Evolutionary conservation across 2,888 invertebrate species (phyloP), one percentile per base, ranked within the genome.

Genomic region (Chrysina gloriosa): DNA sequence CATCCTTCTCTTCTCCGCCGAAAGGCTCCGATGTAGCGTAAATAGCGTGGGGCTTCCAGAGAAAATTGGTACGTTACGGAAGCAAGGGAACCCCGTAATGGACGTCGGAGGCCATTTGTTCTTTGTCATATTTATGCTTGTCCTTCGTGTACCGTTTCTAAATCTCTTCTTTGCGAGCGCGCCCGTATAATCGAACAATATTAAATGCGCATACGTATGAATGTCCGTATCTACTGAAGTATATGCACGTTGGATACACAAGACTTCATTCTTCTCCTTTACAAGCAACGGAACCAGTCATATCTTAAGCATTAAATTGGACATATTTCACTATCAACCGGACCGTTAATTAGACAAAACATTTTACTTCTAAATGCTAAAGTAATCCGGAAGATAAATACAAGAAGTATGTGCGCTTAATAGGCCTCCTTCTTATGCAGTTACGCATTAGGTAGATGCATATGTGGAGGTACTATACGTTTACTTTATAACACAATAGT

Each of bases 271-370:
- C 31, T 19, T 31, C 42, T 61, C 31, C 52, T 61, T 25, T 42
- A 61, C n/a, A 61, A 36, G 23, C 58, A 61, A 61, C 42, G 58
- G 58, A 42, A 61, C 58, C 42, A 16, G 58, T 61, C 58, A 61
- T 61, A 61, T 61, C 27, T 61, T 29, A 27, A 27, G 23, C 34
- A 23, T 42, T 61, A 61, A 61, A 42, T 61, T 45, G 42, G 29
- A 61, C n/a, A 61, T 61, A 61, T 61, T 61, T 61, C 58, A 61
- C 58, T 61, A 61, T 42, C 42, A 61, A 42, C 27, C 16, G 42
- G 14, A 42, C 58, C 58, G 58, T 61, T 61, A 61, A 61, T 61
- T 61, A 61, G 42, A 42, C 42, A 61, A 42, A 61, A 42, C 42
- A 29, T 42, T 61, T 61, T 42, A 61, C 19, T 25, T 42, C 42